Evolutionary conservation across 30 jellyfish, hydroid and myxozoan species (phyloP).

Genomic region (Catostylus mosaicus): DNA sequence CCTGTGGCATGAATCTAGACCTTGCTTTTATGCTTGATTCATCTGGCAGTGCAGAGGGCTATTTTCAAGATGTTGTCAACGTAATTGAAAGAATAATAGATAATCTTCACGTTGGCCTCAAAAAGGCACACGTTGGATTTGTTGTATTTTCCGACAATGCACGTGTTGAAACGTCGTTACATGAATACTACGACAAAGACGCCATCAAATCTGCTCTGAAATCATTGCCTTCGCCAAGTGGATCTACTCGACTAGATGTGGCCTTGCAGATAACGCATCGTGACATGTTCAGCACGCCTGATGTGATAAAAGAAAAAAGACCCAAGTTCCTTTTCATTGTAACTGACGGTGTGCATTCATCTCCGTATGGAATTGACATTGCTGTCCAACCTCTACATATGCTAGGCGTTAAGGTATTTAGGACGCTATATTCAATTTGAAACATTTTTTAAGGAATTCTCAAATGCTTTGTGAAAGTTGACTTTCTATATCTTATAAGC

Average conservation of each 20-base stretch:
- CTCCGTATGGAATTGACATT: constrained; percentile 46
- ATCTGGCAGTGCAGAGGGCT: constrained; percentile 82
- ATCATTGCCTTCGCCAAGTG: constrained; percentile 76
- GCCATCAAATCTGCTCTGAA: constrained; percentile 49
- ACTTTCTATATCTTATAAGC: too few relatives aligned
- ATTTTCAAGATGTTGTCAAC: constrained; percentile 43
- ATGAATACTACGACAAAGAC: constrained; percentile 36
- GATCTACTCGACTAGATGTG: constrained; percentile 72
- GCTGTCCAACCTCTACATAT: constrained; percentile 61
- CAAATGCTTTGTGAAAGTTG: too few relatives aligned
- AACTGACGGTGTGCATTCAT: constrained; percentile 78
- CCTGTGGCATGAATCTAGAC: constrained; percentile 46
- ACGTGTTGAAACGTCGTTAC: constrained; percentile 35
- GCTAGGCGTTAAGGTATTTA: constrained; percentile 70
- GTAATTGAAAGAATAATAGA: constrained; percentile 57
- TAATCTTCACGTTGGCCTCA: constrained; percentile 30
- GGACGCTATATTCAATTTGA: too few relatives aligned
- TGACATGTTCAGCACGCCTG: constrained; percentile 45
- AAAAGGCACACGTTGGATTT: constrained; percentile 78
- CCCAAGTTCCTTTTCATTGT: constrained; percentile 66
- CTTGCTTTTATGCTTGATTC: constrained; percentile 83
- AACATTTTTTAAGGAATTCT: too few relatives aligned
- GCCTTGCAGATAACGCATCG: constrained; percentile 73
- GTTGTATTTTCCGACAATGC: constrained; percentile 71
- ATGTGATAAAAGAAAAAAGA: constrained; percentile 31